Base-by-base conservation (phyloP, 2,113 vertebrate genomes). In the Apus apus region DNA sequence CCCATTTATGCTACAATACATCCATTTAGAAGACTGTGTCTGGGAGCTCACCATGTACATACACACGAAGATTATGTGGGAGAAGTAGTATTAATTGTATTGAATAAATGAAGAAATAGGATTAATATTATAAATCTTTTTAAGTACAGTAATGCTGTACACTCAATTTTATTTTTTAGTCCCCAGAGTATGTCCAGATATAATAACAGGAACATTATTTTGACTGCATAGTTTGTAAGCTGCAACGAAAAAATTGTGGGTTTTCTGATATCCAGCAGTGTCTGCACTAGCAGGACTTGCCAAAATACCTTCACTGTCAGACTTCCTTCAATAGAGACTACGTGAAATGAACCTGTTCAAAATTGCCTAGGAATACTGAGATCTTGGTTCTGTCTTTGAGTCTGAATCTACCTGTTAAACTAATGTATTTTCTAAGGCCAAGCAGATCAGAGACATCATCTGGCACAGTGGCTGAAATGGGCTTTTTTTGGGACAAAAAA, bases 1-100 rank as follows among this genome's bases (percentile, higher is more conserved):
- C 34, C 18, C 38, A 48, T 34, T 61, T 75, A 11, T 25, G 16
- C 78, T 74, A 2, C 0, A 0, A 5, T 61, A 40, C 3, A 17
- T 67, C n/a, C 51, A 1, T 34, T 67, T 46, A 54, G 54, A 9
- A 70, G 62, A 12, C 16, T 53, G 9, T 70, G 15, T 60, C 71
- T 48, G 17, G 26, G 29, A 21, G 23, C 12, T 45, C 17, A n/a
- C 23, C 13, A 1, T 8, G 26, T 68, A 9, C 22, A 29, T 56
- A 30, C 79, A 66, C 54, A 73, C 23, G 70, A 26, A 45, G n/a
- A 23, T 71, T 2, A 1, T 15, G 20, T 76, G 67, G 23, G n/a
- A 90, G 32, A 83, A 61, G 23, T 48, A 36, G 9, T 51, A 22
- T 76, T 65, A 54, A 13, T 71, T 80, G 8, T 38, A 11, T 58